These are phyloP conservation scores for Microcebus jonahi DNA, from an alignment of 2,113 vertebrate genomes.

Conservation along the genomic window DNA sequence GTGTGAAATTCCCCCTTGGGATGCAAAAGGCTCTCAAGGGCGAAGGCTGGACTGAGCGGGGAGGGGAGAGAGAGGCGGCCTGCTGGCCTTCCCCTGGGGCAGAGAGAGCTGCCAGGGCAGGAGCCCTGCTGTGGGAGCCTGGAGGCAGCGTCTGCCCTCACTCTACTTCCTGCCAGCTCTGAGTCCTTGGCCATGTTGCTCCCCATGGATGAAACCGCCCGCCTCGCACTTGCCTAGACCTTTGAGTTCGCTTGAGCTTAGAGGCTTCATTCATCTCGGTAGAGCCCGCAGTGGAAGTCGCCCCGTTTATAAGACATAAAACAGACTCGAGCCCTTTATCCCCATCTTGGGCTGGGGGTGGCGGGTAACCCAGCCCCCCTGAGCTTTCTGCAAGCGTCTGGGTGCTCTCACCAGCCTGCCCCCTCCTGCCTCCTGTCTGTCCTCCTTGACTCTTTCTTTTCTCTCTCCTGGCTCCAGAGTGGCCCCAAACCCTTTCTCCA, in stretches of 20 bases:
- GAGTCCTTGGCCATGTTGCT: neutral
- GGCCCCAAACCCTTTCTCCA: neutral
- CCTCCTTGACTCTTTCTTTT: neutral
- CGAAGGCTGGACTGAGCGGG: neutral
- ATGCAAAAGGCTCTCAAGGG: neutral
- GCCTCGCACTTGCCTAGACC: neutral
- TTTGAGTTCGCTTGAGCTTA: neutral
- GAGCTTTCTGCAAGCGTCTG: neutral
- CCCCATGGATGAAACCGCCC: accelerated
- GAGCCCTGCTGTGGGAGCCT: neutral
- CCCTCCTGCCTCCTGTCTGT: neutral
- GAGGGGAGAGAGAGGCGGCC: neutral
- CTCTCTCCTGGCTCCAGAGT: neutral
- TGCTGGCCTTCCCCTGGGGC: too few relatives aligned
- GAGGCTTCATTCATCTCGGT: neutral
- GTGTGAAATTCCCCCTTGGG: neutral
- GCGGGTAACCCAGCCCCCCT: neutral
- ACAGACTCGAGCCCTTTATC: neutral
- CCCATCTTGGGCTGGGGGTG: neutral
- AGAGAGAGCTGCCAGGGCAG: neutral
- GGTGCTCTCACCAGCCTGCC: neutral
- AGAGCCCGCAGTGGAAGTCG: neutral
- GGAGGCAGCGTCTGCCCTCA: neutral
- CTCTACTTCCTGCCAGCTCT: neutral
- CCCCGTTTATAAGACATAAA: neutral